Base-by-base conservation (phyloP, 2,888 invertebrate species). In the Diaperis boleti region DNA sequence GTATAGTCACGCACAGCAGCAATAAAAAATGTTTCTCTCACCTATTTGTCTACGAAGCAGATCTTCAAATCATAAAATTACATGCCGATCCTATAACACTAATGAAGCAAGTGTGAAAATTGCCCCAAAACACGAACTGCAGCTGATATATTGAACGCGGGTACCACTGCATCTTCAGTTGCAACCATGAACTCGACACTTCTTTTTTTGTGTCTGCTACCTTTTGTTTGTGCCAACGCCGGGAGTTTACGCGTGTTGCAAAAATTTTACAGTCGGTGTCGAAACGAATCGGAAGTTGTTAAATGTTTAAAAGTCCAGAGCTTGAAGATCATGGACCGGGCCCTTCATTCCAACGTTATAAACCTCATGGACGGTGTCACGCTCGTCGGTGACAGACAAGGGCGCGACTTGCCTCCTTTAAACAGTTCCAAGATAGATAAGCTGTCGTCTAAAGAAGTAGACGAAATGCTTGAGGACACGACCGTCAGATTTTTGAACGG, bases 301-400 rank as follows among this genome's bases (percentile, higher is more conserved):
- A 88, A 88, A 83, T 92, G 91, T 76, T 84, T 91, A 70, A 91
- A 91, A 80, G 82, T 90, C 56, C 88, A 90, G 76, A 88, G 89
- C 0, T 82, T 88, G 0, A 89, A 88, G 74, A 80, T 89, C 33
- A 82, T 87, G 8, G 88, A 89, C 65, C 82, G 89, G 11, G 90
- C 90, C 0, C 80, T 88, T 0, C 84, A 87, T 65, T 83, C 87
- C 73, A 87, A 88, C 59, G 82, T 83, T 26, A 83, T 91, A 31
- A 86, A 86, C 22, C 77, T 91, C 22, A 71, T 87, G 29, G 88
- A 89, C 41, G 90, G 90, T 29, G 82, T 91, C 14, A 81, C 84
- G 5, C 78, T 91, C 59, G 83, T 88, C 62, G 68, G 69, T 42
- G 83, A 83, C 69, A 41, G 62, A 47, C 68, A 69, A 61, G 65